These are phyloP conservation scores for Andrena hattorfiana DNA, from an alignment of 2,888 invertebrate species.

Conservation along the genomic window DNA sequence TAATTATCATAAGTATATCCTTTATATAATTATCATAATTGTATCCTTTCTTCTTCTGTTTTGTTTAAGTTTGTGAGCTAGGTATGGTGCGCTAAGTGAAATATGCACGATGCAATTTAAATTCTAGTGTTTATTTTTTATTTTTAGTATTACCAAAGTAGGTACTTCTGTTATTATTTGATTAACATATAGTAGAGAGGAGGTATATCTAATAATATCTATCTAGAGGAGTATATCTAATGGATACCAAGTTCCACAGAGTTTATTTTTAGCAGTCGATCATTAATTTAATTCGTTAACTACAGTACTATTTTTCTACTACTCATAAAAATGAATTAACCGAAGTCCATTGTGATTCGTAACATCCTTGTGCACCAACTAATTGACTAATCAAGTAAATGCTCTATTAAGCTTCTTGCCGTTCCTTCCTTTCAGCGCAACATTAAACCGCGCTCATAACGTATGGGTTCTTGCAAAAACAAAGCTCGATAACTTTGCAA, in stretches of 20 bases:
- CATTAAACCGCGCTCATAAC: not conserved
- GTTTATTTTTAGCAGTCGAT: not conserved
- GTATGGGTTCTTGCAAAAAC: not conserved
- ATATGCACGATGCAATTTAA: too few species aligned
- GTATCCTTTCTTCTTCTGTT: too few species aligned
- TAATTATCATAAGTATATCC: too few species aligned
- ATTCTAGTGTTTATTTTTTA: too few species aligned
- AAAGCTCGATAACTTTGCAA: slow-evolving; percentile 3
- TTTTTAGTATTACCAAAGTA: too few species aligned
- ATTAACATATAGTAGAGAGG: not conserved
- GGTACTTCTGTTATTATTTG: not conserved
- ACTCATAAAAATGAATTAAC: slow-evolving; percentile 31
- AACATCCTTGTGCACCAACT: slow-evolving; percentile 26
- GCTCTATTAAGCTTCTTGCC: slow-evolving; percentile 41
- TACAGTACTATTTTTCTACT: not conserved
- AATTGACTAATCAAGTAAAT: slow-evolving; percentile 44
- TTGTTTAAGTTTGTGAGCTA: too few species aligned
- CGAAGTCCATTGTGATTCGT: slow-evolving; percentile 11
- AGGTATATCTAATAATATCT: too few species aligned
- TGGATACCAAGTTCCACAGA: not conserved
- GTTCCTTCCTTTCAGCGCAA: slow-evolving; percentile 25
- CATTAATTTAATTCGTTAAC: not conserved
- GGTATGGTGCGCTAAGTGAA: too few species aligned
- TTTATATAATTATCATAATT: too few species aligned
- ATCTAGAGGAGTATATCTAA: not conserved